Evolutionary conservation across 1,140 invertebrate species (phyloP).

Genomic region (Tetranychus cinnabarinus): DNA sequence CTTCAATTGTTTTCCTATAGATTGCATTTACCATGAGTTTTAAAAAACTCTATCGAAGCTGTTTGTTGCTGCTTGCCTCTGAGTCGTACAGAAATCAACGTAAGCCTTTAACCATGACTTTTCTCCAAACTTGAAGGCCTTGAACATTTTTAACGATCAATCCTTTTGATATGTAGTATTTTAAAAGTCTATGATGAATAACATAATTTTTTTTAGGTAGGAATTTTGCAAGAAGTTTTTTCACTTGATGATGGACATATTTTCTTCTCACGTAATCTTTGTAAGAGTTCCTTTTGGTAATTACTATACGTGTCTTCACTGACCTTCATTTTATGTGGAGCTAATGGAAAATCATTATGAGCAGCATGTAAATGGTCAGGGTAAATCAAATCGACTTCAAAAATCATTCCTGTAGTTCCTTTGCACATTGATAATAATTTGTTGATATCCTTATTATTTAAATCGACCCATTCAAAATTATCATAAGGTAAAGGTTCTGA

Average conservation of each 20-base stretch:
- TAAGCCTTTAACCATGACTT: slow-evolving; percentile 23
- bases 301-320: background rate
- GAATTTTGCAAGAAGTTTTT: background rate
- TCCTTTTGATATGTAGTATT: slow-evolving; percentile 24
- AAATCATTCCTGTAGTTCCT: background rate
- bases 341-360: too few species aligned
- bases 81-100: slow-evolving; percentile 22
- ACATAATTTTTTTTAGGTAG: background rate
- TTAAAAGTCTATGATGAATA: background rate
- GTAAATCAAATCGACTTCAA: background rate
- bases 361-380: background rate
- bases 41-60: slow-evolving; percentile 18
- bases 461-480: too few species aligned
- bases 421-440: background rate
- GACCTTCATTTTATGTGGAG: background rate
- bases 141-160: slow-evolving; percentile 26
- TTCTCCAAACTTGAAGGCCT: slow-evolving; percentile 25
- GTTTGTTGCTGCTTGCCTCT: slow-evolving; percentile 14
- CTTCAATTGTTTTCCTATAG: slow-evolving; percentile 27
- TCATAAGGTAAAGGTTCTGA: background rate
- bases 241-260: too few species aligned
- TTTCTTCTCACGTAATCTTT: too few species aligned
- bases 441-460: background rate
- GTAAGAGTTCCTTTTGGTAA: too few species aligned
- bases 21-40: slow-evolving; percentile 24